phyloP scores from a whole-genome alignment of 2,797 vertebrate species.

The Galaxias olidus region DNA sequence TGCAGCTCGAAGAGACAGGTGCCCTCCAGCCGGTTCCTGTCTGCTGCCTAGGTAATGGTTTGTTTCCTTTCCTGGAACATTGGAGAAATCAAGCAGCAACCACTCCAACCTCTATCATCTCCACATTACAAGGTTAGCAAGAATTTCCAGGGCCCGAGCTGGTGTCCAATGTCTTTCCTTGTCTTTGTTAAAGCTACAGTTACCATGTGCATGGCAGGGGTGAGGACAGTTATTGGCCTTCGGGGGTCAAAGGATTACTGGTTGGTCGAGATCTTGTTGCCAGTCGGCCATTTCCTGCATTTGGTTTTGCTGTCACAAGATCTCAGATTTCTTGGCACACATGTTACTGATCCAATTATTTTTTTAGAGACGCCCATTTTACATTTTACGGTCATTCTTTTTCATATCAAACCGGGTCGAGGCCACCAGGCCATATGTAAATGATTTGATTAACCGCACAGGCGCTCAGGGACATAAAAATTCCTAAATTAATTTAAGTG shows the following conservation, averaged over 20 bases:
- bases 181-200: conserved; percentile 1
- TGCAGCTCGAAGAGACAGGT: conserved; percentile 67
- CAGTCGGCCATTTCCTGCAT: conserved; percentile 32
- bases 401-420: conserved; percentile 55
- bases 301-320: conserved; percentile 11
- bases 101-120: conserved; percentile 50
- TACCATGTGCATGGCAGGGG: conserved; percentile 6
- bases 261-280: conserved; percentile 14
- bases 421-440: conserved; percentile 57
- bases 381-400: conserved; percentile 59
- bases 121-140: conserved; percentile 53
- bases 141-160: conserved; percentile 28
- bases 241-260: conserved; percentile 3
- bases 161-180: conserved; percentile 20
- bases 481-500: conserved; percentile 60
- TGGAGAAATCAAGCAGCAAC: conserved; percentile 48
- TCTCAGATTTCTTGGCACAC: conserved; percentile 41
- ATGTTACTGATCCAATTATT: conserved; percentile 54
- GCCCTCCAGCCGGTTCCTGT: conserved; percentile 76
- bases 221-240: conserved; percentile 10
- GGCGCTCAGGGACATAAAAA: conserved; percentile 58
- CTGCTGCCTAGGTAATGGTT: conserved; percentile 70
- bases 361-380: conserved; percentile 49
- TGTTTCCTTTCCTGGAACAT: conserved; percentile 66
- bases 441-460: conserved; percentile 73